phyloP scores from a whole-genome alignment of 1,140 invertebrate genomes.

The Lasioglossum baleicum region DNA sequence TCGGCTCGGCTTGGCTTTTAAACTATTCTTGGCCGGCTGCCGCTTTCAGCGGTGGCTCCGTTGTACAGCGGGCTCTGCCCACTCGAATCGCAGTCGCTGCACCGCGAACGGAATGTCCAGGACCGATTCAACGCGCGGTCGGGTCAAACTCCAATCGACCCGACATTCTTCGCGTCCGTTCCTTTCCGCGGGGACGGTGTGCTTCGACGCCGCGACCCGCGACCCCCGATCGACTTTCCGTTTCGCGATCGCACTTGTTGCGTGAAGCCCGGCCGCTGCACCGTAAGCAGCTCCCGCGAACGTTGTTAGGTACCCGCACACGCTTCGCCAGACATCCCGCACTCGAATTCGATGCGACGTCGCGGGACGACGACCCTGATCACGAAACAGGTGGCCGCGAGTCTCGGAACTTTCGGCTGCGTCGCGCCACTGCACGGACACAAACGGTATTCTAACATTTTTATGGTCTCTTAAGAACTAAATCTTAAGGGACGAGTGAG shows the following conservation, averaged over 20 bases:
- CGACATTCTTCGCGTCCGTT: background rate
- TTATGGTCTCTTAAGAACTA: no score
- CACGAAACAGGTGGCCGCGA: no score
- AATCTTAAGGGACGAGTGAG: no score
- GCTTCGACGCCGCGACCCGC: no score
- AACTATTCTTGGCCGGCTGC: background rate
- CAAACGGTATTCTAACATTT: no score
- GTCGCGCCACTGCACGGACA: no score
- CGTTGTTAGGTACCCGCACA: background rate
- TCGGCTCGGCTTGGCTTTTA: background rate
- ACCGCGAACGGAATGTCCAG: background rate
- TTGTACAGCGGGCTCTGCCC: no score
- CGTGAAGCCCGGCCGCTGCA: background rate
- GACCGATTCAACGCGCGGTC: background rate
- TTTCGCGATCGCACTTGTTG: constrained; percentile 16
- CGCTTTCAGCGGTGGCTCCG: background rate
- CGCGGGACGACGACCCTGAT: no score
- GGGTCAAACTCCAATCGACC: background rate
- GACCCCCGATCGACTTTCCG: background rate
- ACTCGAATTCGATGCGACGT: no score
- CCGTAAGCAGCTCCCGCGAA: background rate
- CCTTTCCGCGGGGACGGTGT: background rate
- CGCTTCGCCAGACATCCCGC: no score
- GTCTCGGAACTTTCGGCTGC: no score
- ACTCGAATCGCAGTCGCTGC: background rate